Evolutionary conservation across 1,140 invertebrate genomes (phyloP), one percentile per base, ranked within the genome.

Genomic region (Euura saliciscinereae): DNA sequence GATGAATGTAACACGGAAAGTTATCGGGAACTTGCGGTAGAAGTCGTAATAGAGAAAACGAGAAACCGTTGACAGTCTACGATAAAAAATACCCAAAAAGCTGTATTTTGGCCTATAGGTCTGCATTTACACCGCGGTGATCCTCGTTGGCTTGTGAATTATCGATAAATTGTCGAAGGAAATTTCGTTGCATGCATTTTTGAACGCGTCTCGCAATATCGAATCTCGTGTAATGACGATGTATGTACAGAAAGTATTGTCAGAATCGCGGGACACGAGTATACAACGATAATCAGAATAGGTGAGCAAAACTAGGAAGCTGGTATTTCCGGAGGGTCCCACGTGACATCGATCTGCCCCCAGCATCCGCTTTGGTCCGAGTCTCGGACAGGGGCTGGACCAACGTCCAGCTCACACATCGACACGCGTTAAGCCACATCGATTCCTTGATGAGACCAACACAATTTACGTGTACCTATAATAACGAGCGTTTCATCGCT

Each of bases 301-400:
- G 51, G 51, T 59, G 51, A 59, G 51, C 51, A 59, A 59, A 59
- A 59, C 51, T 59, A 59, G 51, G 51, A 59, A 59, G 51, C 51
- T 59, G 51, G 51, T 59, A 59, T 59, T 59, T 59, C 51, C 51
- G 51, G 51, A 59, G 51, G 51, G 51, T 59, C 51, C 51, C 51
- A 59, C 51, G 51, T 59, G 51, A 59, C 51, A 59, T 59, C 51
- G 51, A 59, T 59, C 51, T 59, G 13, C 13, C 51, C 51, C 51
- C 51, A 59, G 51, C 51, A 59, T 59, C 51, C 51, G 51, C 51
- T 59, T n/a, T 59, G 51, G 10, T 2, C 3, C 13, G 51, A 59
- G 51, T 59, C 51, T 59, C 51, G 8, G 13, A 28, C 28, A 28
- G 51, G 51, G 51, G 51, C 51, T 59, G 51, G 51, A 59, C 51